Conservation (phyloP, 2,113 vertebrate species). For the Myotis lucifugus region DNA sequence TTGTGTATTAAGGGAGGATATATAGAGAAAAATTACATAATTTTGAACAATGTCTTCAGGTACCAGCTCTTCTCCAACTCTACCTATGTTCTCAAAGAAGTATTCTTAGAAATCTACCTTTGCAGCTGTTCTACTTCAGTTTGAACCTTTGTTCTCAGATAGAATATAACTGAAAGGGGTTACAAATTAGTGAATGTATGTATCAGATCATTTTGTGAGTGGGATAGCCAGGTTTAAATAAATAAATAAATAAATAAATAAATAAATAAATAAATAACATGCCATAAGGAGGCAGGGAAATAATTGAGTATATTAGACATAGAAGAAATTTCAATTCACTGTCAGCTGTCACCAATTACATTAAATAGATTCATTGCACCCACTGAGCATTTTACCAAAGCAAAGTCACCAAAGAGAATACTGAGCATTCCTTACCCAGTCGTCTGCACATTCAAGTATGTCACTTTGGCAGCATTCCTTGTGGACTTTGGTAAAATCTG, state of each 20-base stretch:
- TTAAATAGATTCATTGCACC: not conserved
- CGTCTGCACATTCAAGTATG: constrained; percentile 83
- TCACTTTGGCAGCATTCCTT: constrained; percentile 83
- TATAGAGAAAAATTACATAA: rapidly evolving
- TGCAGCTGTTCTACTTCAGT: not conserved
- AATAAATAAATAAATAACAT: not conserved
- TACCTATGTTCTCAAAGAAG: not conserved
- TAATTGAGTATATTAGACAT: not conserved
- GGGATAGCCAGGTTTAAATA: not conserved
- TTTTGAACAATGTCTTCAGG: not conserved
- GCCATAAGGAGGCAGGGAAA: not conserved
- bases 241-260: too few species aligned
- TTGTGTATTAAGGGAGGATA: not conserved
- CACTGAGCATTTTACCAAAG: not conserved
- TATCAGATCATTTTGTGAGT: not conserved
- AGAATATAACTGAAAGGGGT: not conserved
- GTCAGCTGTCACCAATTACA: rapidly evolving
- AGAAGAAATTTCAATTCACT: not conserved
- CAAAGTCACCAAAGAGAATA: not conserved
- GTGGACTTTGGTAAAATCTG: rapidly evolving
- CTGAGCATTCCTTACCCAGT: constrained; percentile 77
- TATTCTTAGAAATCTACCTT: not conserved
- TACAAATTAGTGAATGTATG: not conserved
- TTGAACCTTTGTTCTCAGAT: not conserved
- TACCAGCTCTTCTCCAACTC: not conserved